A percentile compares a stretch with the other conserved stretches of the same genome.
Evolutionary conservation across 1,140 invertebrate genomes (phyloP).

Genomic region (Carcinoscorpius rotundicauda): DNA sequence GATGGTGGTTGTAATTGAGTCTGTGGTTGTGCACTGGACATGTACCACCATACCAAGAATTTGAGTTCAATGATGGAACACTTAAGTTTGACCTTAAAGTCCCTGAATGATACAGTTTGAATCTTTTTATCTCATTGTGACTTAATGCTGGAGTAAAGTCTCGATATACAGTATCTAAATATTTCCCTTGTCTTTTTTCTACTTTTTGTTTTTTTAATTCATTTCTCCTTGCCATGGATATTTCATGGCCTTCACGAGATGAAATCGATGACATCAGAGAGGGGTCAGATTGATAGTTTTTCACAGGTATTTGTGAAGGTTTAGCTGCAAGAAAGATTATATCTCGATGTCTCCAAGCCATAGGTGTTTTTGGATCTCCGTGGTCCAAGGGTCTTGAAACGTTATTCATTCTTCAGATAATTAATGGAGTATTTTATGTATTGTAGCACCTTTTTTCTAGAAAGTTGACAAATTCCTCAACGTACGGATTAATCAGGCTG

Average conservation of each 20-base stretch:
- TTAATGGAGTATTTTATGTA: no score
- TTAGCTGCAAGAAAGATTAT: conserved; percentile 2
- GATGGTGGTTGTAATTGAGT: not conserved
- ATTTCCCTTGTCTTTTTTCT: not conserved
- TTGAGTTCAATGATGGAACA: conserved; percentile 18
- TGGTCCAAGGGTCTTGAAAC: conserved; percentile 4
- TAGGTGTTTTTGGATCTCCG: conserved; percentile 16
- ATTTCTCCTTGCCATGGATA: conserved; percentile 18
- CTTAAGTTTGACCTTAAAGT: conserved; percentile 21
- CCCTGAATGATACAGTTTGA: conserved; percentile 8
- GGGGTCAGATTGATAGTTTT: conserved; percentile 8
- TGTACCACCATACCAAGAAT: conserved; percentile 13
- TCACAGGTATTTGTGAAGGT: conserved; percentile 10
- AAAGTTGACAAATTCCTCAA: no score
- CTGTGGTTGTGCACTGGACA: conserved; percentile 12
- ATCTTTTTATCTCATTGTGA: conserved; percentile 10
- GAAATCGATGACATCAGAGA: conserved; percentile 10
- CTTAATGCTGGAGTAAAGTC: conserved; percentile 10
- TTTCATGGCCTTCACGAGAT: conserved; percentile 21
- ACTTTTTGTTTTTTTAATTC: conserved; percentile 9
- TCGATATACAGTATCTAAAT: not conserved
- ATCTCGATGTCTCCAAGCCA: conserved; percentile 20
- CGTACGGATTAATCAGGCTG: no score
- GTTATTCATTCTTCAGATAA: conserved; percentile 8
- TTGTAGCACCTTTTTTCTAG: no score